Base-by-base conservation (phyloP, 2,797 vertebrate species). In the Aselliscus stoliczkanus region DNA sequence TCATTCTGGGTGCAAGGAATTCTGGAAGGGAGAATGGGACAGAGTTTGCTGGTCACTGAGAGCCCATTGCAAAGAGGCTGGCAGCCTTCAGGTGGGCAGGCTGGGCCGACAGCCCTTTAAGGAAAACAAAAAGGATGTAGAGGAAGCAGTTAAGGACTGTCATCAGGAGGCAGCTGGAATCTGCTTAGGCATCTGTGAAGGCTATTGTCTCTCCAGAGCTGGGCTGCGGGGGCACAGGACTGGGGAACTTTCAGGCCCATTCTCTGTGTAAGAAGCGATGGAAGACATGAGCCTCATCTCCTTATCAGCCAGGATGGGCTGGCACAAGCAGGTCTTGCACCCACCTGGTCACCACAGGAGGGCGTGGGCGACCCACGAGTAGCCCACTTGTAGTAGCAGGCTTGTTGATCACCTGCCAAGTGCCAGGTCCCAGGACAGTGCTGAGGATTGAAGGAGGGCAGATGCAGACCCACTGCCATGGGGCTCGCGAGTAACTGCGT, bases 91-190 rank as follows among this genome's bases (percentile, higher is more conserved):
- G 4, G 17, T 69, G 65, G 58, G 50, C 25, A 62, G 75, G 60
- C 67, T 27, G 3, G 1, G 56, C 80, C 4, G 2, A 72, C 37
- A 31, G 44, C 25, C 54, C 77, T 58, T 70, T 54, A 58, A 92
- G 54, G 52, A 73, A 86, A 67, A 73, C 79, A 69, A 56, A 0
- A 56, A 72, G 39, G 47, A 58, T 73, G 56, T 9, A 50, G 13
- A 98, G 60, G 75, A 97, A 97, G 87, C 95, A 97, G 97, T 97
- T 98, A 98, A 97, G 94, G 88, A 93, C 98, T 97, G 88, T 95
- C 96, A 96, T 97, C 95, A 94, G 92, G 73, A 62, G 97, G 96
- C 90, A 94, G 98, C 89, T 97, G 92, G 95, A 95, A 93, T 97
- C 97, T 98, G 96, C 93, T 97, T 81, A 69, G 96, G 96, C 93